These are phyloP conservation scores for Spialia ferax DNA, from an alignment of 2,888 invertebrate species.

Conservation along the genomic window DNA sequence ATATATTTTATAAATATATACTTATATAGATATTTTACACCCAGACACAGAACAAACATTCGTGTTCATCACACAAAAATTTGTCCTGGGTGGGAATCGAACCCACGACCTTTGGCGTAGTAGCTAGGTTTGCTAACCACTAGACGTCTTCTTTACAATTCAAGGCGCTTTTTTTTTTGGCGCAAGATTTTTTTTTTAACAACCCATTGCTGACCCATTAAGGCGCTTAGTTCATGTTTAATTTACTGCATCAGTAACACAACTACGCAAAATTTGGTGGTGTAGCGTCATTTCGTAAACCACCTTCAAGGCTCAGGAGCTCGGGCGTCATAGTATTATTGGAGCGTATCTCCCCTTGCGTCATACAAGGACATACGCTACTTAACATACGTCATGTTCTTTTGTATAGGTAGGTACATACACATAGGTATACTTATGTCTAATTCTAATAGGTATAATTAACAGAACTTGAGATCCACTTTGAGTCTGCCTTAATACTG, in stretches of 20 bases:
- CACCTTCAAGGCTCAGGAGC: conserved; percentile 33
- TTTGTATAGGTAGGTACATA: not conserved
- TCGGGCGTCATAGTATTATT: conserved; percentile 41
- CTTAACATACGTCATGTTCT: conserved; percentile 18
- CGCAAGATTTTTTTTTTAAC: no score
- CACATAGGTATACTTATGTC: not conserved
- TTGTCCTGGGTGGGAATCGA: no score
- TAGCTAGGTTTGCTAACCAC: no score
- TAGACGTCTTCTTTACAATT: no score
- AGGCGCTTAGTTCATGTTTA: not conserved
- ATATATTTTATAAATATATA: no score
- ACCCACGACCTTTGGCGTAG: no score
- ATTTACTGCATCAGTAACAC: conserved; percentile 3
- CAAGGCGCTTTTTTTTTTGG: no score
- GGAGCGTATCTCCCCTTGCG: conserved; percentile 58
- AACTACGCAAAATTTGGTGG: conserved; percentile 16
- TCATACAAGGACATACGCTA: conserved; percentile 51
- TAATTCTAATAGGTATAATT: not conserved
- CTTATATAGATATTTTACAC: no score
- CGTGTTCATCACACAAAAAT: no score
- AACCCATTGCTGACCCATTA: no score
- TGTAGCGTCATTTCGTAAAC: conserved; percentile 35
- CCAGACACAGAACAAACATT: no score
- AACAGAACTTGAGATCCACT: not conserved
- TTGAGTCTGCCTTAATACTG: no score